A percentile compares a stretch with the other conserved stretches of the same genome.
Evolutionary conservation across 2,888 invertebrate genomes (phyloP).

Genomic region (Acronicta psi): DNA sequence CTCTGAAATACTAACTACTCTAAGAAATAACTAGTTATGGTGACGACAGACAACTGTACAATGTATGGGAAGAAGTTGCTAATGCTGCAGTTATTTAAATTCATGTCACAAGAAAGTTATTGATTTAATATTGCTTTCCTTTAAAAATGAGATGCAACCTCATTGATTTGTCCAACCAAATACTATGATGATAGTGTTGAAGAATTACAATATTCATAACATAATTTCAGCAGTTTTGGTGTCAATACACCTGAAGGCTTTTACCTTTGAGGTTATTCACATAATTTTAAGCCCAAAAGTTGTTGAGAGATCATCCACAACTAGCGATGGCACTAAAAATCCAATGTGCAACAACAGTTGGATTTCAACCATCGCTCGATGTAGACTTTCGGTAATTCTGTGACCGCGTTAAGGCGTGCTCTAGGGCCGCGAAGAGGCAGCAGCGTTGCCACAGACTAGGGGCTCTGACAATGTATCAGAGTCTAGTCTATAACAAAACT

Average conservation of each 20-base stretch:
- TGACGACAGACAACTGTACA: slow-evolving; percentile 6
- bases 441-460: slow-evolving; percentile 75
- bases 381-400: slow-evolving; percentile 73
- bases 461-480: slow-evolving; percentile 75
- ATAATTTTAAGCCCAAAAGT: slow-evolving; percentile 61
- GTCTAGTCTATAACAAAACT: slow-evolving; percentile 78
- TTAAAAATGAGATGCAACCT: slow-evolving; percentile 15
- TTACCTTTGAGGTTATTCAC: slow-evolving; percentile 59
- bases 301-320: slow-evolving; percentile 82
- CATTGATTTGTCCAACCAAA: slow-evolving; percentile 9
- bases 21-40: slow-evolving; percentile 16
- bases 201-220: slow-evolving; percentile 8
- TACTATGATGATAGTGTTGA: background rate
- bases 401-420: slow-evolving; percentile 67
- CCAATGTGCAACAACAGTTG: slow-evolving; percentile 85
- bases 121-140: slow-evolving; percentile 35
- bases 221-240: slow-evolving; percentile 34
- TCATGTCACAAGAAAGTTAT: slow-evolving; percentile 29
- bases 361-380: slow-evolving; percentile 85
- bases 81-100: slow-evolving; percentile 19
- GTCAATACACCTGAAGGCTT: slow-evolving; percentile 41
- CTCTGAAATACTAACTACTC: slow-evolving; percentile 10
- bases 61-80: slow-evolving; percentile 9
- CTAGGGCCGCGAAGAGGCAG: slow-evolving; percentile 68
- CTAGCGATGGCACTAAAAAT: slow-evolving; percentile 85